Percentiles rank a stretch among this genome's conserved stretches.
These are phyloP conservation scores for Labia minor DNA, from an alignment of 2,888 invertebrate genomes.

Conservation along the genomic window DNA sequence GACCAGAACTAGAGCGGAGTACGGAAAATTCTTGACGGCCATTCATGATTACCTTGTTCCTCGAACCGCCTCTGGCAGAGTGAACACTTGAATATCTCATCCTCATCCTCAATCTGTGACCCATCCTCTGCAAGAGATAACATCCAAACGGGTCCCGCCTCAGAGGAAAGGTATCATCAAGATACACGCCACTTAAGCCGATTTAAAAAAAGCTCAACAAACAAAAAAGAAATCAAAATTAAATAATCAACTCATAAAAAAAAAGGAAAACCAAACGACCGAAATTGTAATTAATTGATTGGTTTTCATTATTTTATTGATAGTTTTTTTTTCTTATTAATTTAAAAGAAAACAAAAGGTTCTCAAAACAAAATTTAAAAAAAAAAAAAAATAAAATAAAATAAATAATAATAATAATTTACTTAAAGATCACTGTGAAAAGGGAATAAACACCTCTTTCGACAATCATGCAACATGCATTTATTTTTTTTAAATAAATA, in stretches of 20 bases:
- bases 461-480: no score
- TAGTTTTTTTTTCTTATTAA: no score
- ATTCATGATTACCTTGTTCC: conserved; percentile 55
- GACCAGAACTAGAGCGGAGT: not conserved
- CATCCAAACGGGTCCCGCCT: conserved; percentile 13
- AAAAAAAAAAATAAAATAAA: no score
- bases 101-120: conserved; percentile 36
- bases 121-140: conserved; percentile 35
- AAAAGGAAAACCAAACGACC: not conserved
- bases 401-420: no score
- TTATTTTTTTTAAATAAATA: no score
- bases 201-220: not conserved
- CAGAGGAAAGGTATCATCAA: not conserved
- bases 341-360: no score
- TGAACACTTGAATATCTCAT: conserved; percentile 53
- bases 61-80: conserved; percentile 68
- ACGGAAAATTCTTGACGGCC: not conserved
- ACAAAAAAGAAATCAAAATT: not conserved
- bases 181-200: conserved; percentile 5
- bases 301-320: no score
- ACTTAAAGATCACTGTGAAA: no score
- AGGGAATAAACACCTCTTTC: no score
- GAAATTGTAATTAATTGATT: not conserved
- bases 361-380: no score
- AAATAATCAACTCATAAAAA: not conserved